These are phyloP conservation scores for Nysson spinosus DNA, from an alignment of 2,888 invertebrate genomes.

Conservation along the genomic window DNA sequence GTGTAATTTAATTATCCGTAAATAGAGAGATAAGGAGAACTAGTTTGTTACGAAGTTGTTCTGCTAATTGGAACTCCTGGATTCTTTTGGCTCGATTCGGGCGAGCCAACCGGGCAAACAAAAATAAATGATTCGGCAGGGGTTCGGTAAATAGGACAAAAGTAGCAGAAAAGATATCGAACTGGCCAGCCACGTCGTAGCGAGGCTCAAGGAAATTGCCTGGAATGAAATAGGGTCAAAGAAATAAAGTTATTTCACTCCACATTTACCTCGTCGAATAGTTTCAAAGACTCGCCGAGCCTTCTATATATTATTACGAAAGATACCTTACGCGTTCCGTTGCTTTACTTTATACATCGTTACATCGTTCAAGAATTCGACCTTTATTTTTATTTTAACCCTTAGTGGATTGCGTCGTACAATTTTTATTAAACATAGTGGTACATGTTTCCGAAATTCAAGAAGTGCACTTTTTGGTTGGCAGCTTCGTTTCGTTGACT, in stretches of 20 bases:
- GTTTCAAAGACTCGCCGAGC: too few relatives aligned
- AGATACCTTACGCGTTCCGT: too few relatives aligned
- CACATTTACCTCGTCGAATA: conserved; percentile 41
- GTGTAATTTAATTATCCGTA: not conserved
- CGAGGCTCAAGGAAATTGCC: conserved; percentile 45
- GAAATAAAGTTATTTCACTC: conserved; percentile 58
- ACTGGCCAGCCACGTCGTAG: conserved; percentile 18
- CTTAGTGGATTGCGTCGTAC: too few relatives aligned
- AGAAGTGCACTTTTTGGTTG: too few relatives aligned
- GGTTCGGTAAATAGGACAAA: conserved; percentile 36
- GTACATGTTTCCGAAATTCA: too few relatives aligned
- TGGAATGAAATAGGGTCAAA: conserved; percentile 53
- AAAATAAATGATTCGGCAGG: conserved; percentile 31
- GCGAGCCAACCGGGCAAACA: conserved; percentile 17
- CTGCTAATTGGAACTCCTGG: conserved; percentile 31
- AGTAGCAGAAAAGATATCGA: conserved; percentile 36
- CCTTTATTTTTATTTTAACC: too few relatives aligned
- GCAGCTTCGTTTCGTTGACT: too few relatives aligned
- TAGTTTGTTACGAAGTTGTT: conserved; percentile 10
- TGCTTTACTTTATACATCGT: too few relatives aligned
- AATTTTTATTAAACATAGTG: too few relatives aligned
- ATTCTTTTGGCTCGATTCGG: conserved; percentile 26
- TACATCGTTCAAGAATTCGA: too few relatives aligned
- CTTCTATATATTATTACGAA: too few relatives aligned
- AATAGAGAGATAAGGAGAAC: not conserved